Evolutionary conservation across 1,140 invertebrate species (phyloP).

Genomic region (Ostrea denselamellosa): DNA sequence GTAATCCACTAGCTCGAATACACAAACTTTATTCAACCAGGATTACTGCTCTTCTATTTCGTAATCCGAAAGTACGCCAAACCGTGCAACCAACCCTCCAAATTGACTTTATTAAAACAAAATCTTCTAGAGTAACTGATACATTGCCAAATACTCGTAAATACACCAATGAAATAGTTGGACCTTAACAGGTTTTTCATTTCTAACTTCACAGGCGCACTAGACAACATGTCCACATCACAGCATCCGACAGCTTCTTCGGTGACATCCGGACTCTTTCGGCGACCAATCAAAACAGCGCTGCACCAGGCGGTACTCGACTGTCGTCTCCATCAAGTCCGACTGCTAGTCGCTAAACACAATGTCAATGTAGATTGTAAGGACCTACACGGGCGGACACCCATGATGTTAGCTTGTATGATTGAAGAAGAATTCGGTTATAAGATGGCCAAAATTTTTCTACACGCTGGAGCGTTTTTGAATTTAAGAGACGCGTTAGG

Average conservation of each 20-base stretch:
- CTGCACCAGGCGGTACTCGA: constrained; percentile 77
- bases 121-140: not conserved
- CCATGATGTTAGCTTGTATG: constrained; percentile 75
- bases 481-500: constrained; percentile 69
- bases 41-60: not conserved
- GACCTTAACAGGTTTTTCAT: not conserved
- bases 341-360: constrained; percentile 72
- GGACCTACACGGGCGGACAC: constrained; percentile 74
- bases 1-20: constrained; percentile 7
- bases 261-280: not conserved
- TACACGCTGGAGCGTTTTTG: constrained; percentile 68
- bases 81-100: not conserved
- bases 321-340: constrained; percentile 73
- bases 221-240: constrained; percentile 10
- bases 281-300: constrained; percentile 74
- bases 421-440: constrained; percentile 71
- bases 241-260: not conserved
- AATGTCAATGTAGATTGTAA: constrained; percentile 68
- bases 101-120: constrained; percentile 1
- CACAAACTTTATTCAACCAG: constrained; percentile 25
- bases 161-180: not conserved
- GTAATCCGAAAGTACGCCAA: constrained; percentile 25
- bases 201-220: constrained; percentile 25
- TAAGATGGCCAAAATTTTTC: constrained; percentile 73
- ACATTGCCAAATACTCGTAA: not conserved